Base-by-base conservation (phyloP, 1,140 invertebrate species). In the Pseudomyrmex cubaensis region DNA sequence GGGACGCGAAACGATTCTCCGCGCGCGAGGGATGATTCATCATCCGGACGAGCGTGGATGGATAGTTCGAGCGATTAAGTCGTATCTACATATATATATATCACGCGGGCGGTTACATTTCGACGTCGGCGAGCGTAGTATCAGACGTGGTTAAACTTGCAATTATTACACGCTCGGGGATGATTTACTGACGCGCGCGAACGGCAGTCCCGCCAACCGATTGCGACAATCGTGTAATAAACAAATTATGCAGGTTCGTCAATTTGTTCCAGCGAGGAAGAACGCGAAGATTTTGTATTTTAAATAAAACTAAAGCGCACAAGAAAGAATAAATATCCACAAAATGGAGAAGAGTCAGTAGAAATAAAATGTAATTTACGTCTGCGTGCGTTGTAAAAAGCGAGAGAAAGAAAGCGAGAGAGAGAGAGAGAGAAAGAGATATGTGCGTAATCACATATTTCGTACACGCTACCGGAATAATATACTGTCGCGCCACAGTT, bases 11-110 rank as follows among this genome's bases (percentile, higher is more conserved):
- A 52, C 13, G 50, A 12, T 52, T 52, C 50, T 35, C 5, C 56
- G 22, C 54, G 22, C 54, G 54, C 12, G 72, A 62, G 15, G 20
- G 70, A 89, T 86, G 87, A 89, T 89, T 88, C 69, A 86, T 76
- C 84, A 80, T 72, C 59, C 20, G 20, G 20, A 12, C 50, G 52
- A 66, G 56, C 84, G 78, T 72, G 15, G 48, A 67, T 67, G 63
- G 70, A 73, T 69, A 70, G 66, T 56, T 22, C n/a, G 56, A 17
- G 25, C 54, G 86, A 82, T 88, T 83, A 85, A 88, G 62, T 70
- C 54, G 61, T 76, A 75, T 85, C 57, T 56, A 35, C 5, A 67
- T 85, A 25, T 2, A 25, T 25, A 25, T 25, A 25, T 25, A 25
- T 25, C 25, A 25, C 61, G 35, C 8, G 35, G 4, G 35, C 35